A percentile compares a stretch with the other conserved stretches of the same genome.
phyloP scores from a whole-genome alignment of 2,797 vertebrate genomes.

The Hypotaenidia philippensis region DNA sequence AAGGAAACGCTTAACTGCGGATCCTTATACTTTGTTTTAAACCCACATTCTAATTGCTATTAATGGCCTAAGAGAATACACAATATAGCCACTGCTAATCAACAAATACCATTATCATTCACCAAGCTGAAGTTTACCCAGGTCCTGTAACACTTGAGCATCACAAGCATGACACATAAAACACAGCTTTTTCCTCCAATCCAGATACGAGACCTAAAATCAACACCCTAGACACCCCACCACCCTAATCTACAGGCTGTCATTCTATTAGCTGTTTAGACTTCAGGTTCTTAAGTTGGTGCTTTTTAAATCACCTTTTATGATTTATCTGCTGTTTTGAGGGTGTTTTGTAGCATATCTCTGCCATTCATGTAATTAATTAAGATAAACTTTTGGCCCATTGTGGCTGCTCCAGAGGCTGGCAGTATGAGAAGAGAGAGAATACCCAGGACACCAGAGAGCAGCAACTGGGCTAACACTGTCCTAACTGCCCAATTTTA shows the following conservation, averaged over 20 bases:
- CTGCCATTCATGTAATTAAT: neutral
- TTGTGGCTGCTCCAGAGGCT: neutral
- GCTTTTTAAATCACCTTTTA: neutral
- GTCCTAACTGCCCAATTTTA: neutral
- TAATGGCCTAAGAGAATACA: neutral
- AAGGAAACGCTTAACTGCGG: neutral
- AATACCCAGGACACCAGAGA: fast-evolving
- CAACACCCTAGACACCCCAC: neutral
- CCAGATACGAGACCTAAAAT: neutral
- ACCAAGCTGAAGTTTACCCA: neutral
- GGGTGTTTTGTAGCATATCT: neutral
- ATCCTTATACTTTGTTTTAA: neutral
- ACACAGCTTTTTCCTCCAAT: neutral
- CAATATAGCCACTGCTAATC: neutral
- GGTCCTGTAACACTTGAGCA: neutral
- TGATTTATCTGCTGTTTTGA: neutral
- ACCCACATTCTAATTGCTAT: neutral
- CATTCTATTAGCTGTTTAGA: neutral
- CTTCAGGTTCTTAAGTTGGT: neutral
- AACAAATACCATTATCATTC: neutral
- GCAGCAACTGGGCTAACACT: neutral
- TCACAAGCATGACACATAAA: neutral
- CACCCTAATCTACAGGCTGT: neutral
- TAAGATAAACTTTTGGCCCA: neutral
- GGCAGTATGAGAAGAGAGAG: neutral